Base-by-base conservation (phyloP, 2,888 invertebrate genomes). In the Drosophila diplacantha region DNA sequence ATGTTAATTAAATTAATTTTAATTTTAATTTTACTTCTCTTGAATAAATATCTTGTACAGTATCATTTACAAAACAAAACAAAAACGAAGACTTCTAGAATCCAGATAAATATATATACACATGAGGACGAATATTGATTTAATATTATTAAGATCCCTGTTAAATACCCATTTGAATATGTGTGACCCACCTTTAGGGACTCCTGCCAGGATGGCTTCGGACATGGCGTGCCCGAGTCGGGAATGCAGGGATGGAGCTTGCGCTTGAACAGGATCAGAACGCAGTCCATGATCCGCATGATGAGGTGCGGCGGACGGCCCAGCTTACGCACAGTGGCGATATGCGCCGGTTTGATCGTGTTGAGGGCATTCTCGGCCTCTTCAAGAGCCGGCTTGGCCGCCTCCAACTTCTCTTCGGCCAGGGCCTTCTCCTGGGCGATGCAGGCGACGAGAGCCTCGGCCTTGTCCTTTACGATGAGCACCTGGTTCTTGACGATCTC, bases 251-350 rank as follows among this genome's bases (percentile, higher is more conserved):
- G 92, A 86, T 97, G 96, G 44, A 97, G 86, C 87, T 93, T 94
- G 68, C 96, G 91, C 90, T 97, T 97, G 86, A 98, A 98, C 24
- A 98, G 89, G 76, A 98, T 94, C 75, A 98, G 87, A 1, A 97
- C 98, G 86, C 96, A 96, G 87, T 98, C 98, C 98, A 98, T 98
- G 75, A 98, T 98, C 69, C 98, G 91, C 98, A 98, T 95, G 83
- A 98, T 98, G 11, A 98, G 90, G 89, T 98, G 98, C 1, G 98
- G 98, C 1, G 98, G 98, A 69, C 98, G 91, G 9, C 97, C 98
- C 55, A 98, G 89, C 88, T 98, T 98, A 73, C 98, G 91, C 1
- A 98, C 98, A 49, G 96, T 96, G 3, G 97, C 94, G 86, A 98
- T 98, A 85, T 98, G 97, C 5, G 97, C 96, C 38, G 97, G 97